Evolutionary conservation across 1,140 invertebrate genomes (phyloP), one percentile per base, ranked within the genome.

Genomic region (Neotoxoptera formosana): DNA sequence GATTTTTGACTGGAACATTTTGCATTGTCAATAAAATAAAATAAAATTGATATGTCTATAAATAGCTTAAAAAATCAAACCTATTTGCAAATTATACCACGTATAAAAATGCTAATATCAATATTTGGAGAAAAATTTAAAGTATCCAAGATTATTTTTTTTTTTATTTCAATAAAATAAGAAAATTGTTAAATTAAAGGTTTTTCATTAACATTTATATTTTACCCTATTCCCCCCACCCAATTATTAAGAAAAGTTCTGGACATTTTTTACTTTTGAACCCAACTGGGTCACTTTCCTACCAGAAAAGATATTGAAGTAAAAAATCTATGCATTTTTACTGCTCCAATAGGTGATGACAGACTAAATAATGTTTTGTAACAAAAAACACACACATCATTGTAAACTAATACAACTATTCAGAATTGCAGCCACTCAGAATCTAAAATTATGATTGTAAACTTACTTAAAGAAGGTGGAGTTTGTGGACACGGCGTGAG

Each of bases 381-480:
- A n/a, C 30, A 67, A 67, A n/a, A 76, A n/a, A 14, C 8, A n/a
- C 30, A 17, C 6, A 76, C 2, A n/a, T 76, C n/a, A 2, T 76
- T n/a, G 60, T 76, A 76, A 34, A 76, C 17, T 6, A 76, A n/a
- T 67, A 30, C 9, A 67, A 11, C n/a, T n/a, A n/a, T n/a, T 67
- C 9, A n/a, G n/a, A n/a, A n/a, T 67, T 30, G 30, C 30, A 17
- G 14, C 30, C 30, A n/a, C 30, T n/a, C 21, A 53, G 6, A 3
- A 53, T 23, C 7, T 53, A 53, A 53, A 53, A 7, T 53, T 25
- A 53, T 2, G 60, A 60, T 45, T 7, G 7, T 45, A 21, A 76
- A 94, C 94, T 94, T 92, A 94, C 94, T 84, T 89, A 94, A 93
- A 90, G 91, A 93, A 30, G 94, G 94, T 76, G 94, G 94, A 81